A percentile compares a stretch with the other conserved stretches of the same genome.
Conservation (phyloP, 2,888 invertebrate genomes). For the Myathropa florea region DNA sequence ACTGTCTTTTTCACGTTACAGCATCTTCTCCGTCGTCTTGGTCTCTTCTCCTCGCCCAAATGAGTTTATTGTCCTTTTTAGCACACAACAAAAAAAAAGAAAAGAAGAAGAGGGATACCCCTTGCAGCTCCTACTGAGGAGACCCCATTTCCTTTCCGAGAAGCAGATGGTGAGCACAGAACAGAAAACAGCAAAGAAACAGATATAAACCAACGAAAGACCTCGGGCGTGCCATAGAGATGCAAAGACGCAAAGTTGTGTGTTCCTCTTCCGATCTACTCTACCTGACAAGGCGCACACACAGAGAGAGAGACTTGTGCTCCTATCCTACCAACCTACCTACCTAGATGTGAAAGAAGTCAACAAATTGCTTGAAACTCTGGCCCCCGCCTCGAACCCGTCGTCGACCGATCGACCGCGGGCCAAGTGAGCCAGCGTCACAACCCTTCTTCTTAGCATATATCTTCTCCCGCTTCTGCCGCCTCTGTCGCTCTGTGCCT, state of each 20-base stretch:
- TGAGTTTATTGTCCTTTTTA: conserved; percentile 61
- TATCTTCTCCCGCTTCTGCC: conserved; percentile 26
- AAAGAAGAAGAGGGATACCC: not conserved
- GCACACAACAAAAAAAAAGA: not conserved
- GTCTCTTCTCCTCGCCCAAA: not conserved
- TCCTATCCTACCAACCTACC: conserved; percentile 60
- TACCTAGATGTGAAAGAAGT: conserved; percentile 60
- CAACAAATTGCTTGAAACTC: conserved; percentile 46
- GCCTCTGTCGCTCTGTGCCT: not conserved
- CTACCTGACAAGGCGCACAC: conserved; percentile 3
- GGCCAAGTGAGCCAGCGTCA: not conserved
- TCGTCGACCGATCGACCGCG: not conserved
- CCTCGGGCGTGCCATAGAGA: conserved; percentile 41
- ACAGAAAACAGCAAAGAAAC: not conserved
- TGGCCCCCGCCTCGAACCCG: not conserved
- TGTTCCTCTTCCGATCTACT: conserved; percentile 53
- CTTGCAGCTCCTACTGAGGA: not conserved
- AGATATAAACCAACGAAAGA: not conserved
- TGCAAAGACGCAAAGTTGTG: not conserved
- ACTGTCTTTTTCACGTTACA: conserved; percentile 16
- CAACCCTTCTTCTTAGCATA: conserved; percentile 67
- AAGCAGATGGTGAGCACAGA: not conserved
- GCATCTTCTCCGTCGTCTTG: not conserved
- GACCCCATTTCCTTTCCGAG: conserved; percentile 35
- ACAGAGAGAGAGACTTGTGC: not conserved